Conservation (phyloP, 2,888 invertebrate genomes). For the Hedya salicella region DNA sequence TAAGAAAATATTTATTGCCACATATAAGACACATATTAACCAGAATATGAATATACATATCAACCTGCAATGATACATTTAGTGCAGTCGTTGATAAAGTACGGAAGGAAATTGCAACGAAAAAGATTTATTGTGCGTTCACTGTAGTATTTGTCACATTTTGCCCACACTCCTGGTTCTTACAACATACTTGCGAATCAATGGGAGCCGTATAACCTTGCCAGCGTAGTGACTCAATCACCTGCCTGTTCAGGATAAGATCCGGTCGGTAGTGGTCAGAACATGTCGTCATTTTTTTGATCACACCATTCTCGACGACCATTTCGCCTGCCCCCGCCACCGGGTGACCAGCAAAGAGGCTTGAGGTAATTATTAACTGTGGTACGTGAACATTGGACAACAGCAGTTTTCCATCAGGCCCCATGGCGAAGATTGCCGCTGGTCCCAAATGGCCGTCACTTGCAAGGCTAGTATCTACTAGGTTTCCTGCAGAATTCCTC, state of each 20-base stretch:
- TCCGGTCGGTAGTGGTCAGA: not conserved
- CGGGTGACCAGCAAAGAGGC: not conserved
- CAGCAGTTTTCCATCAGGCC: constrained; percentile 5
- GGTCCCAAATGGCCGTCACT: not conserved
- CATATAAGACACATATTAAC: no score
- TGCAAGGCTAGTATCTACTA: not conserved
- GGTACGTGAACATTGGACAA: not conserved
- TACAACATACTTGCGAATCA: not conserved
- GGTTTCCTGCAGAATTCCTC: not conserved
- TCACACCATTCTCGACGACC: not conserved
- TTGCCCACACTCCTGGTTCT: no score
- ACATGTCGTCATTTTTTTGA: not conserved
- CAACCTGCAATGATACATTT: no score
- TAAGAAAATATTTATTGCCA: no score
- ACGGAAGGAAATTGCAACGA: no score
- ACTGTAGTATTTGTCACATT: no score
- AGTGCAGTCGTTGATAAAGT: no score
- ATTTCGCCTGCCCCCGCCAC: constrained; percentile 1
- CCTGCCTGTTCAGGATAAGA: not conserved
- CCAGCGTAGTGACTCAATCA: not conserved
- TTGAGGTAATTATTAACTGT: not conserved
- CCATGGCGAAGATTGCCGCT: not conserved
- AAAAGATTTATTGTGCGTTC: no score
- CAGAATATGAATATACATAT: no score
- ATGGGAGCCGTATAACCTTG: constrained; percentile 1